A percentile compares a stretch with the other conserved stretches of the same genome.
phyloP scores from a whole-genome alignment of 2,888 invertebrate genomes.

The Tetramorium bicarinatum region DNA sequence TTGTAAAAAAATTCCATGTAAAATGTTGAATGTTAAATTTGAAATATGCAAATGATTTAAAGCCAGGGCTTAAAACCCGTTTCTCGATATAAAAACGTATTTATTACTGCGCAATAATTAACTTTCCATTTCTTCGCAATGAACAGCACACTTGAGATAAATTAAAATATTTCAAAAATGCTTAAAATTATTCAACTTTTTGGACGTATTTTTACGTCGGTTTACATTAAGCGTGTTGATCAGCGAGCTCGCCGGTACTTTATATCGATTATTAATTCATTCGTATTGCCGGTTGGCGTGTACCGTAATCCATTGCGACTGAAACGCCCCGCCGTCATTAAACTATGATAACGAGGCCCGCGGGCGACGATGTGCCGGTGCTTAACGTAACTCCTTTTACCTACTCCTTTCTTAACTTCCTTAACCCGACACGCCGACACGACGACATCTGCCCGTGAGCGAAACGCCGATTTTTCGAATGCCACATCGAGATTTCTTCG shows the following conservation, averaged over 20 bases:
- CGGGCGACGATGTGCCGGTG: slow-evolving; percentile 50
- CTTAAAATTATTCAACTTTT: background rate
- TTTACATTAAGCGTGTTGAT: background rate
- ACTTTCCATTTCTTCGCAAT: background rate
- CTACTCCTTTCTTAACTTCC: slow-evolving; percentile 43
- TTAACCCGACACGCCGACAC: slow-evolving; percentile 43
- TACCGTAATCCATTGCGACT: slow-evolving; percentile 58
- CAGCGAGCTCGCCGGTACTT: slow-evolving; percentile 39
- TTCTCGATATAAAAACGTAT: background rate
- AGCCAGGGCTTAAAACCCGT: background rate
- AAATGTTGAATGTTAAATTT: background rate
- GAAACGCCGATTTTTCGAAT: slow-evolving; percentile 3
- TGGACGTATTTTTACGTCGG: background rate
- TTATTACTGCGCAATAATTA: background rate
- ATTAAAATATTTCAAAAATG: background rate
- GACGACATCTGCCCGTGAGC: slow-evolving; percentile 46
- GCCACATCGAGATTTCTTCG: slow-evolving; percentile 19
- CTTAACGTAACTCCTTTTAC: slow-evolving; percentile 60
- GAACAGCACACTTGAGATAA: background rate
- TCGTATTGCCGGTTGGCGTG: slow-evolving; percentile 53
- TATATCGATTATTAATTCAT: slow-evolving; percentile 64
- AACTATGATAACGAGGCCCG: slow-evolving; percentile 53
- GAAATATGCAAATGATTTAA: background rate
- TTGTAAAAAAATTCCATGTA: background rate
- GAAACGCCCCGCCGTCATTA: slow-evolving; percentile 60